Conservation (phyloP, 2,113 vertebrate genomes). For the Centropus unirufus region DNA sequence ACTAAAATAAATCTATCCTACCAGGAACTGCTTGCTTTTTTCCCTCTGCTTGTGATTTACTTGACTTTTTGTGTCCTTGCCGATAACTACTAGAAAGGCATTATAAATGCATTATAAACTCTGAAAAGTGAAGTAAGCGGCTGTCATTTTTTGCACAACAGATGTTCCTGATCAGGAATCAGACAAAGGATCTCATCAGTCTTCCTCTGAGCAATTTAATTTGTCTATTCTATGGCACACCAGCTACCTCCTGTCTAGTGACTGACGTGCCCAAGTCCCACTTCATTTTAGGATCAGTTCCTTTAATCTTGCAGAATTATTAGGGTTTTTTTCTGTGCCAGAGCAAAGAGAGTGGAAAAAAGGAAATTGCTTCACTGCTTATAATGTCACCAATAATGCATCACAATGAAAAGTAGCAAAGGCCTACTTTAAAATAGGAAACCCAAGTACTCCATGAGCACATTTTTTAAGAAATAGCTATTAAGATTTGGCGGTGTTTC, state of each 20-base stretch:
- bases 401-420: slow-evolving; percentile 30
- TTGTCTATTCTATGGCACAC: background rate
- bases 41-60: slow-evolving; percentile 13
- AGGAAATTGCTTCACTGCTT: slow-evolving; percentile 28
- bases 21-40: background rate
- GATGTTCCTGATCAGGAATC: slow-evolving; percentile 59
- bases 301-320: slow-evolving; percentile 54
- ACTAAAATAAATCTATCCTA: slow-evolving; percentile 31
- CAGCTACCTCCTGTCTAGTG: slow-evolving; percentile 1
- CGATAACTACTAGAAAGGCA: background rate
- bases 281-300: slow-evolving; percentile 36
- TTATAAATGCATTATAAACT: background rate
- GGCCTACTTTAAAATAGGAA: background rate
- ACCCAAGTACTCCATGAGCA: background rate
- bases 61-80: slow-evolving; percentile 24
- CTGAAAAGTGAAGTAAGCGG: background rate
- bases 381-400: background rate
- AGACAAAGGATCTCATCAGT: slow-evolving; percentile 37
- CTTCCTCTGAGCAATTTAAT: slow-evolving; percentile 35
- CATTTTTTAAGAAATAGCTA: background rate
- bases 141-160: slow-evolving; percentile 52
- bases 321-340: background rate
- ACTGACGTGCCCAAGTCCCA: background rate
- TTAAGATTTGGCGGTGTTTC: background rate
- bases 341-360: slow-evolving; percentile 13